These are phyloP conservation scores for Drosophila tristis DNA, from an alignment of 1,140 invertebrate genomes.

Conservation along the genomic window DNA sequence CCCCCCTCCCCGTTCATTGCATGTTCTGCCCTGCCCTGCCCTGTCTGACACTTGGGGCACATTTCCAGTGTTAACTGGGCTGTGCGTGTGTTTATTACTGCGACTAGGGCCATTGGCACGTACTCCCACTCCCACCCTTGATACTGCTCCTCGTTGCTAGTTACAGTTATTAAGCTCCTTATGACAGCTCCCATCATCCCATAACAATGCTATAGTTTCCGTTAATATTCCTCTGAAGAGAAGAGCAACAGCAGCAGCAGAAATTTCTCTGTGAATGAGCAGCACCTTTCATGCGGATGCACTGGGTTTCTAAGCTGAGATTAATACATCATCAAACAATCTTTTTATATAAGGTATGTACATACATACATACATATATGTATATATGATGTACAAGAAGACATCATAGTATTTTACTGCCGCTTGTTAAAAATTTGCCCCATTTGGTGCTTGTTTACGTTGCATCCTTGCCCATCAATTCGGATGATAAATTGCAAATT, in stretches of 20 bases:
- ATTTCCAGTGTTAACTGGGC: constrained; percentile 65
- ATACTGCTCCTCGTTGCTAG: constrained; percentile 7
- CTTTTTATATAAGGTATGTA: too few relatives aligned
- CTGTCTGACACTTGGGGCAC: constrained; percentile 52
- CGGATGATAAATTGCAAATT: constrained; percentile 47
- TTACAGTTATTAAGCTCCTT: constrained; percentile 54
- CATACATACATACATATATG: neutral
- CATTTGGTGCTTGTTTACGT: constrained; percentile 44
- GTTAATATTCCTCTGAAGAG: constrained; percentile 14
- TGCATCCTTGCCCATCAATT: constrained; percentile 36
- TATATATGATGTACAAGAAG: neutral
- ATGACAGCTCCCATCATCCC: constrained; percentile 40
- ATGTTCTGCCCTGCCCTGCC: constrained; percentile 26
- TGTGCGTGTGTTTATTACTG: constrained; percentile 69
- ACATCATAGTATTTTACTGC: constrained; percentile 28
- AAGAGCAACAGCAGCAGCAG: constrained; percentile 36
- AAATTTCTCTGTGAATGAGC: neutral
- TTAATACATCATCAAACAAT: constrained; percentile 34
- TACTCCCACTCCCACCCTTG: constrained; percentile 34
- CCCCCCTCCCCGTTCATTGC: constrained; percentile 30
- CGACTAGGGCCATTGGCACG: constrained; percentile 64
- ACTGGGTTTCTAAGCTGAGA: constrained; percentile 17
- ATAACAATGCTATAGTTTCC: constrained; percentile 51
- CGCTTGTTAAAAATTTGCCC: constrained; percentile 26
- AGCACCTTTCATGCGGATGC: constrained; percentile 8